Evolutionary conservation across 2,888 invertebrate species (phyloP).

Genomic region (Dynastes tityus): DNA sequence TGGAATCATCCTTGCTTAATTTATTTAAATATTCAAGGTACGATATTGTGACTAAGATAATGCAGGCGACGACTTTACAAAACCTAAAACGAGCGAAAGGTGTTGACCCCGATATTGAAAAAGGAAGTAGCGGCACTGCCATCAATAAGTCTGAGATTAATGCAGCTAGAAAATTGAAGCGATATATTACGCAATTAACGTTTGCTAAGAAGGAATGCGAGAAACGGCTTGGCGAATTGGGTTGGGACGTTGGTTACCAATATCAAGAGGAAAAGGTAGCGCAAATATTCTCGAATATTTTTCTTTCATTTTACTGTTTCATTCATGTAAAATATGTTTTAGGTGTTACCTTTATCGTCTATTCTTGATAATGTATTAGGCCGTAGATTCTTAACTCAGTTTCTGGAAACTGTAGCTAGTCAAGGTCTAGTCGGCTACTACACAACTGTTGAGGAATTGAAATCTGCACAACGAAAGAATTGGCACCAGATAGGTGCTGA

Average conservation of each 20-base stretch:
- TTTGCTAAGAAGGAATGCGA: constrained; percentile 89
- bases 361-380: constrained; percentile 86
- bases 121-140: constrained; percentile 71
- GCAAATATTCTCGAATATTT: neutral
- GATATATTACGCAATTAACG: constrained; percentile 87
- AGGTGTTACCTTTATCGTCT: constrained; percentile 82
- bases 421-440: constrained; percentile 91
- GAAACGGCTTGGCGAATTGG: constrained; percentile 80
- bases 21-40: constrained; percentile 72
- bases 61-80: constrained; percentile 94
- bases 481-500: constrained; percentile 93
- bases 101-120: constrained; percentile 78
- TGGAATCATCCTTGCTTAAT: neutral
- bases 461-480: constrained; percentile 81
- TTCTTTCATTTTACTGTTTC: neutral
- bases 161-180: constrained; percentile 86
- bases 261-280: constrained; percentile 60
- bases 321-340: constrained; percentile 56
- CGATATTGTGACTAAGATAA: constrained; percentile 92
- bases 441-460: constrained; percentile 88
- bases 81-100: constrained; percentile 91
- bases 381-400: constrained; percentile 85
- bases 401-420: constrained; percentile 86
- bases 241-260: constrained; percentile 82
- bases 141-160: constrained; percentile 84